Evolutionary conservation across 2,113 vertebrate species (phyloP), one percentile per base, ranked within the genome.

Genomic region (Zapus hudsonius): DNA sequence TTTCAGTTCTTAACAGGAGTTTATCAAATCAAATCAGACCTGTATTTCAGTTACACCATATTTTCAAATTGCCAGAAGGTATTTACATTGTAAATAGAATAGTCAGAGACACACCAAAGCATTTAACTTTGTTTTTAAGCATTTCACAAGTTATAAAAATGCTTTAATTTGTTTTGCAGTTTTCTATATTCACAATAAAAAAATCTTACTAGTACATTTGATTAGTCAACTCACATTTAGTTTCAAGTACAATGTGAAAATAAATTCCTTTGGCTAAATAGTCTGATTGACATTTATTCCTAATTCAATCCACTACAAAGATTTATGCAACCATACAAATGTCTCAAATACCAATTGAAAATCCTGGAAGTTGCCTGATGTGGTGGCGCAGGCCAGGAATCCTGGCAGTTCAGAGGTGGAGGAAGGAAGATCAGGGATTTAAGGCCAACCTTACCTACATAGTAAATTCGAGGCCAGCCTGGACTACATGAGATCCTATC

Each of bases 1-100:
- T 95, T 94, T 87, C 84, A 94, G 59, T 92, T 83, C 90, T 96
- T 67, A 96, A 81, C 17, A 91, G 44, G 44, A 84, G 44, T 78
- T 80, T 95, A 95, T 82, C 31, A 94, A 95, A 95, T 82, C 31
- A 94, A 95, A 93, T 93, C 33, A 95, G 93, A 93, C 20, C 82
- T 96, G 63, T 47, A 92, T 93, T 92, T 57, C 85, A 87, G 36
- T 93, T 92, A 92, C 75, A 92, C 33, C n/a, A 38, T 85, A 85
- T 94, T 93, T 95, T 92, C 64, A 93, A 92, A 91, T 19, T 87
- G 91, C 85, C 90, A 90, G 69, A 76, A 87, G 20, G 19, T 47
- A 52, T 89, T 92, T 79, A 91, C 4, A 70, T 64, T 82, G 16
- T 92, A 92, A 90, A 90, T 4, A 95, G 47, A 79, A 88, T 4